phyloP scores from a whole-genome alignment of 2,113 vertebrate species.

The Guaruba guarouba region DNA sequence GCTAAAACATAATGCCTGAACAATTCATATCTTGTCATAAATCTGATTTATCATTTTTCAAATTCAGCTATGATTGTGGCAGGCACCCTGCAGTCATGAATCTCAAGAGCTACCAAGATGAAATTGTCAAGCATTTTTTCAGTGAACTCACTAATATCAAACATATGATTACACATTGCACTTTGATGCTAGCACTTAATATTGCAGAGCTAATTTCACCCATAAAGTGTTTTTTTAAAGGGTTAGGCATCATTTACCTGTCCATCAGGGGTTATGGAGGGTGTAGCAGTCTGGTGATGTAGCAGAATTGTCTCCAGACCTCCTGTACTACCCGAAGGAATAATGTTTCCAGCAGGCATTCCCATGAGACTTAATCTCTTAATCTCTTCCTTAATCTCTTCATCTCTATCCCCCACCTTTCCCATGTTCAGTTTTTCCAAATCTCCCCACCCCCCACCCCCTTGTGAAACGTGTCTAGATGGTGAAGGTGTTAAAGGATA shows the following conservation, averaged over 20 bases:
- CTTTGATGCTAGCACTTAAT: background rate
- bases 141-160: background rate
- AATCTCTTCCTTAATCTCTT: background rate
- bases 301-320: background rate
- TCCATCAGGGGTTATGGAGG: background rate
- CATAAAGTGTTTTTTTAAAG: background rate
- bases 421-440: background rate
- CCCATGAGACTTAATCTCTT: background rate
- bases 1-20: background rate
- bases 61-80: background rate
- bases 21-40: background rate
- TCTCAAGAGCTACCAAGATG: background rate
- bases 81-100: background rate
- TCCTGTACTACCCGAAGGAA: background rate
- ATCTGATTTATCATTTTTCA: background rate
- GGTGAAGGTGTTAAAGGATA: background rate
- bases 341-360: background rate
- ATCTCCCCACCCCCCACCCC: fast-evolving
- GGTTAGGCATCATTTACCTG: background rate
- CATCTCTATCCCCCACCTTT: background rate
- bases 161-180: background rate
- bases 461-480: background rate
- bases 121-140: background rate
- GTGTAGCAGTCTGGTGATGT: fast-evolving
- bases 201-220: background rate